Evolutionary conservation across 1,140 invertebrate genomes (phyloP).

Genomic region (Platorchestia sp.): DNA sequence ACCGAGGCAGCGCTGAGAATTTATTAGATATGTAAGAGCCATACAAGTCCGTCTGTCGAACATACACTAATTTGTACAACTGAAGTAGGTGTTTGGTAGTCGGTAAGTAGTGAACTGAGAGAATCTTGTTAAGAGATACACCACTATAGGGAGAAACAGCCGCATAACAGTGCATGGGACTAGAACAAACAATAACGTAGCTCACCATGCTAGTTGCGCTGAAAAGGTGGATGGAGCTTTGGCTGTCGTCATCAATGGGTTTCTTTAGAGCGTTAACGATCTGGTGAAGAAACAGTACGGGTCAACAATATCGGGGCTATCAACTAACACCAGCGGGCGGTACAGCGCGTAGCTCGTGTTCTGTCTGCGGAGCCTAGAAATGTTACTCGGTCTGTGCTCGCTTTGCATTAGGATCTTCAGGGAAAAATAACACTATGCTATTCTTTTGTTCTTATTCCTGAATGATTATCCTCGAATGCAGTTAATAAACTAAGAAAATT

Average conservation of each 20-base stretch:
- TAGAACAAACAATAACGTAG: neutral
- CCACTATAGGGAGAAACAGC: neutral
- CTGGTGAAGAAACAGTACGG: constrained; percentile 21
- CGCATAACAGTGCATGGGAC: neutral
- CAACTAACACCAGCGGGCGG: neutral
- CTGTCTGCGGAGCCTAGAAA: neutral
- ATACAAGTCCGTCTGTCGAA: neutral
- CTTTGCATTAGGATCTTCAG: neutral
- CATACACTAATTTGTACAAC: neutral
- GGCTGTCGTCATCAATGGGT: constrained; percentile 2
- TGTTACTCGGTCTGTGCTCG: neutral
- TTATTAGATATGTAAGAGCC: neutral
- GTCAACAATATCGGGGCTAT: neutral
- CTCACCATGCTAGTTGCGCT: constrained; percentile 26
- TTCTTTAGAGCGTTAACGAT: constrained; percentile 44
- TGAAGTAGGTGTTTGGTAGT: neutral
- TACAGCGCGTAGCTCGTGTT: neutral
- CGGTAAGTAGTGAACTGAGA: neutral
- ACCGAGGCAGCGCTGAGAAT: neutral
- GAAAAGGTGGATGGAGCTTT: constrained; percentile 30
- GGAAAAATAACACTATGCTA: neutral
- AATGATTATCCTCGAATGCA: neutral
- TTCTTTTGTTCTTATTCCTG: neutral
- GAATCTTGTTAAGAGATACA: neutral
- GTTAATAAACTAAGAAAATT: neutral